Evolutionary conservation across 2,797 vertebrate species (phyloP).

Genomic region (Tenualosa ilisha): DNA sequence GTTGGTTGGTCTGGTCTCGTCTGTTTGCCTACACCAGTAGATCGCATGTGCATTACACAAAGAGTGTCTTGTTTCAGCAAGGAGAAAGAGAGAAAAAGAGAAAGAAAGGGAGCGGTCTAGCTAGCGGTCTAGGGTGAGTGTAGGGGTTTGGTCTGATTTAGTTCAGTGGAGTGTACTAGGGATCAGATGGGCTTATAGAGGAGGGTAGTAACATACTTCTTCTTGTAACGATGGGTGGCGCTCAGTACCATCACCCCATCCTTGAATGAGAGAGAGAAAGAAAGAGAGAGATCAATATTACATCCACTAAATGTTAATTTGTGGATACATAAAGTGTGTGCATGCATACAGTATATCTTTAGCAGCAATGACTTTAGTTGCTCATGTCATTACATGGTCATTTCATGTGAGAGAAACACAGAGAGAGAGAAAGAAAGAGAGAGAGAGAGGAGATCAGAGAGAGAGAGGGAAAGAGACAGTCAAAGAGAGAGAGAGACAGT

Average conservation of each 20-base stretch:
- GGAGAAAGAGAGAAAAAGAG: not conserved
- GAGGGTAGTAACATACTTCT: conserved; percentile 94
- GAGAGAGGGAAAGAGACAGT: too few relatives aligned
- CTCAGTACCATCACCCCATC: conserved; percentile 96
- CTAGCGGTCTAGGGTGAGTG: not conserved
- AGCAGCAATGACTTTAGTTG: too few relatives aligned
- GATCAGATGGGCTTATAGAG: conserved; percentile 93
- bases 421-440: not conserved
- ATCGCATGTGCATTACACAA: not conserved
- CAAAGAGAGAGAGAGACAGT: not conserved
- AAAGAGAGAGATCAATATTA: not conserved
- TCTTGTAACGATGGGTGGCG: conserved; percentile 94
- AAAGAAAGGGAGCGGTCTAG: not conserved
- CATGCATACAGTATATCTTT: too few relatives aligned
- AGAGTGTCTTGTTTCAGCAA: not conserved
- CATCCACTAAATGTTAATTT: too few relatives aligned
- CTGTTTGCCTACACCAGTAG: not conserved
- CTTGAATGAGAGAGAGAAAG: conserved; percentile 62
- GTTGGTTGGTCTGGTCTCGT: not conserved
- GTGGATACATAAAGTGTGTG: too few relatives aligned
- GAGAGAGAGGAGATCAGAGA: not conserved
- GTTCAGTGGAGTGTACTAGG: not conserved
- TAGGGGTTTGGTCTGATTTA: not conserved
- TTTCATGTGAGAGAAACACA: too few relatives aligned
- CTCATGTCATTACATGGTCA: too few relatives aligned